Conservation (phyloP, 1,140 invertebrate species). For the Heliconius hermathena region DNA sequence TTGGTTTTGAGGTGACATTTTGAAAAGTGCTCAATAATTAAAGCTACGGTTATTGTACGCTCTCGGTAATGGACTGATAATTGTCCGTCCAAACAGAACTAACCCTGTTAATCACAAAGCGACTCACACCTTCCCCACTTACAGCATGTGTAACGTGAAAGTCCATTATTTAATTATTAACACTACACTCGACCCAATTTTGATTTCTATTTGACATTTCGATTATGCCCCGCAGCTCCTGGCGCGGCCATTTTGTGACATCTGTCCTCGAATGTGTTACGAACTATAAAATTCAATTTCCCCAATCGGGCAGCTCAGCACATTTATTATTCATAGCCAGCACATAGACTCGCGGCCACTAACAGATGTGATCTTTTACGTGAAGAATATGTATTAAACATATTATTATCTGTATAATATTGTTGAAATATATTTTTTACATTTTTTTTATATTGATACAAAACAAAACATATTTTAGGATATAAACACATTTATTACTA, state of each 20-base stretch:
- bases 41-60: slow-evolving; percentile 64
- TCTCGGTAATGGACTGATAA: slow-evolving; percentile 77
- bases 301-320: slow-evolving; percentile 77
- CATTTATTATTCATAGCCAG: slow-evolving; percentile 81
- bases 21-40: slow-evolving; percentile 69
- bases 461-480: no score
- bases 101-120: slow-evolving; percentile 78
- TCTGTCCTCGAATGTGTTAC: slow-evolving; percentile 79
- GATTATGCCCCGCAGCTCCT: slow-evolving; percentile 67
- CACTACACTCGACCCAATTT: slow-evolving; percentile 80
- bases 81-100: slow-evolving; percentile 79
- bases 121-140: slow-evolving; percentile 63
- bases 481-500: neutral
- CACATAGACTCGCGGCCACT: slow-evolving; percentile 74
- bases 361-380: slow-evolving; percentile 81
- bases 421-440: neutral
- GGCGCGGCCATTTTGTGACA: slow-evolving; percentile 78
- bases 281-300: slow-evolving; percentile 82
- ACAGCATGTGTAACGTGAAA: slow-evolving; percentile 42
- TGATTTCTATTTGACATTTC: slow-evolving; percentile 81
- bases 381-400: slow-evolving; percentile 73
- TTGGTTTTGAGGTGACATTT: slow-evolving; percentile 52
- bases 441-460: neutral
- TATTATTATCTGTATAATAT: slow-evolving; percentile 48
- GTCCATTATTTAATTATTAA: slow-evolving; percentile 80